Evolutionary conservation across 2,797 vertebrate species (phyloP).

Genomic region (Buphagus erythrorhynchus): DNA sequence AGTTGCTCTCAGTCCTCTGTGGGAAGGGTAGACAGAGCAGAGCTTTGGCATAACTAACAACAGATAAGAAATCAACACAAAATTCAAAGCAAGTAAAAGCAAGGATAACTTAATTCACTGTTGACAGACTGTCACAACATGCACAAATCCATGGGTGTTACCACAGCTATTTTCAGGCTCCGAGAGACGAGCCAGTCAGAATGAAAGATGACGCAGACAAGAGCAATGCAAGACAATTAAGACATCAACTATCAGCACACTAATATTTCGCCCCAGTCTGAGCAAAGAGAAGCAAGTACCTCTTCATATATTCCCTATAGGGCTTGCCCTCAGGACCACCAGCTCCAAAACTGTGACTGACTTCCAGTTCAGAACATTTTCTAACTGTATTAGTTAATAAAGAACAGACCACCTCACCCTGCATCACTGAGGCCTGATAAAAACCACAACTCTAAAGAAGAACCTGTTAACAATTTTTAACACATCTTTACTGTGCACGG

Average conservation of each 20-base stretch:
- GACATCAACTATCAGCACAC: not conserved
- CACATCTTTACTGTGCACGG: not conserved
- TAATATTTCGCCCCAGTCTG: not conserved
- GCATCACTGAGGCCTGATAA: not conserved
- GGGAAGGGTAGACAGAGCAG: not conserved
- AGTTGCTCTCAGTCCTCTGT: not conserved
- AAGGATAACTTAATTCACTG: not conserved
- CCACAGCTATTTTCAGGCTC: constrained; percentile 3
- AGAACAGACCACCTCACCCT: not conserved
- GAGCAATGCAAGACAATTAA: not conserved
- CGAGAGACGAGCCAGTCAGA: not conserved
- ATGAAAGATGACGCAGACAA: not conserved
- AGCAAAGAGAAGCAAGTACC: not conserved
- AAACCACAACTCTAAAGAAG: not conserved
- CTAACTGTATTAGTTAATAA: not conserved
- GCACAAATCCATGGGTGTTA: not conserved
- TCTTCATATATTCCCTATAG: not conserved
- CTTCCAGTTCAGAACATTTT: not conserved
- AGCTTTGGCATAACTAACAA: not conserved
- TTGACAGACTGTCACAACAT: not conserved
- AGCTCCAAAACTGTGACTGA: not conserved
- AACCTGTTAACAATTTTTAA: not conserved
- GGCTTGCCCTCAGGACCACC: not conserved
- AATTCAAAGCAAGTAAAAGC: not conserved
- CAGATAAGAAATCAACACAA: not conserved